These are phyloP conservation scores for Saxidomus purpurata DNA, from an alignment of 1,140 invertebrate species.

Conservation along the genomic window DNA sequence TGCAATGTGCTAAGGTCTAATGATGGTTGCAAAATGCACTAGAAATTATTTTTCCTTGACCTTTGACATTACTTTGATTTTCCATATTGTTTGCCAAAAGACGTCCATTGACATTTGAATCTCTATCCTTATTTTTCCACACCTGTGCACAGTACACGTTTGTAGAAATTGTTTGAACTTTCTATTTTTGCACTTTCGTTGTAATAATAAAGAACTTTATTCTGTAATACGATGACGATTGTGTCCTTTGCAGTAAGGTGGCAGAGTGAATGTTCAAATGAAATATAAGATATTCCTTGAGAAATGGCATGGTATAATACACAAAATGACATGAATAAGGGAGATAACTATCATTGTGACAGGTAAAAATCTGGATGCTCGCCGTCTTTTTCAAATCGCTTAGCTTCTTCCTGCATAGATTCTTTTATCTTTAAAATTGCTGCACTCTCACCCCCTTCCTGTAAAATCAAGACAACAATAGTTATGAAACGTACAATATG, in stretches of 20 bases:
- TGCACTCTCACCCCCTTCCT: constrained; percentile 99
- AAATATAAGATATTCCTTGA: not conserved
- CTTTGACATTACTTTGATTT: too few species aligned
- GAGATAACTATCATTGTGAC: constrained; percentile 72
- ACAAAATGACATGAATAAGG: not conserved
- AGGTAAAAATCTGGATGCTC: constrained; percentile 86
- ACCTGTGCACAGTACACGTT: too few species aligned
- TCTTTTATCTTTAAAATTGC: constrained; percentile 99
- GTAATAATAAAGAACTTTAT: not conserved
- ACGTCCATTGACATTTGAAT: too few species aligned
- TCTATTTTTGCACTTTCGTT: not conserved
- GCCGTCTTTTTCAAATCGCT: constrained; percentile 99
- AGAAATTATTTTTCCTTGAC: too few species aligned
- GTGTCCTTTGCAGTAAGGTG: not conserved
- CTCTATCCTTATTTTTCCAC: too few species aligned
- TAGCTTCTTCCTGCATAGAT: constrained; percentile 99
- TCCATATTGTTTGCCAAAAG: too few species aligned
- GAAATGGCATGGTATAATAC: not conserved
- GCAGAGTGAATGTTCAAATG: not conserved
- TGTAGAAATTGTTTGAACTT: not conserved
- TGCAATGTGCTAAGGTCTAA: too few species aligned
- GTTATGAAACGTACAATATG: constrained; percentile 38
- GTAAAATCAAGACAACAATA: constrained; percentile 47
- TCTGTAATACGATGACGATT: not conserved
- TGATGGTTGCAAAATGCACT: too few species aligned